Conservation (phyloP, 1,140 invertebrate species). For the Anastrepha ludens region DNA sequence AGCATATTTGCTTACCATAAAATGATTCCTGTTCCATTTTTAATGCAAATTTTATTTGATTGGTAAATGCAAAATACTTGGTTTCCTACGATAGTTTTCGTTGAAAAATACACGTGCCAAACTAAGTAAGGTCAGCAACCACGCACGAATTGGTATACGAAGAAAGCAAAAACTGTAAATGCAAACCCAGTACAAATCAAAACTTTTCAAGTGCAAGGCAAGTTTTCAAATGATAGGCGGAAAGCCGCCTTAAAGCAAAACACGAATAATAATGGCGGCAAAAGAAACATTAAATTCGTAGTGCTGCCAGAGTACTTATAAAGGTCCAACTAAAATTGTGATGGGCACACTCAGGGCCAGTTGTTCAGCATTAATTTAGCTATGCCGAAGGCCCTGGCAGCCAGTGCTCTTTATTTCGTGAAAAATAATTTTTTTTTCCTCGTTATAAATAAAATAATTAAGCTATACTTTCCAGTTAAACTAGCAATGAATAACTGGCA, state of each 20-base stretch:
- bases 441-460: too few species aligned
- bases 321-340: too few species aligned
- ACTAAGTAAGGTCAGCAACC: not conserved
- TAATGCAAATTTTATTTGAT: conserved; percentile 12
- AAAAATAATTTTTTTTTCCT: too few species aligned
- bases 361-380: too few species aligned
- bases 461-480: too few species aligned
- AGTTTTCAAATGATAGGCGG: not conserved
- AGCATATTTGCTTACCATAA: conserved; percentile 63
- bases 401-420: too few species aligned
- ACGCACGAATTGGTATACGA: conserved; percentile 1
- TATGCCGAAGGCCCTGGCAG: too few species aligned
- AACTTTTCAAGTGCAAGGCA: not conserved
- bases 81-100: not conserved
- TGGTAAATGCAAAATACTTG: conserved; percentile 31
- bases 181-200: not conserved
- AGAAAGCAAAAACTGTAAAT: conserved; percentile 7
- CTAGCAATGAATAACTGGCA: too few species aligned
- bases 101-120: conserved; percentile 55
- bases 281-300: not conserved
- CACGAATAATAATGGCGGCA: conserved; percentile 10
- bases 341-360: too few species aligned
- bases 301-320: not conserved
- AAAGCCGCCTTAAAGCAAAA: not conserved
- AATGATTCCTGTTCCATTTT: conserved; percentile 71